Evolutionary conservation across 2,113 vertebrate genomes (phyloP).

Genomic region (Tachysurus vachellii): DNA sequence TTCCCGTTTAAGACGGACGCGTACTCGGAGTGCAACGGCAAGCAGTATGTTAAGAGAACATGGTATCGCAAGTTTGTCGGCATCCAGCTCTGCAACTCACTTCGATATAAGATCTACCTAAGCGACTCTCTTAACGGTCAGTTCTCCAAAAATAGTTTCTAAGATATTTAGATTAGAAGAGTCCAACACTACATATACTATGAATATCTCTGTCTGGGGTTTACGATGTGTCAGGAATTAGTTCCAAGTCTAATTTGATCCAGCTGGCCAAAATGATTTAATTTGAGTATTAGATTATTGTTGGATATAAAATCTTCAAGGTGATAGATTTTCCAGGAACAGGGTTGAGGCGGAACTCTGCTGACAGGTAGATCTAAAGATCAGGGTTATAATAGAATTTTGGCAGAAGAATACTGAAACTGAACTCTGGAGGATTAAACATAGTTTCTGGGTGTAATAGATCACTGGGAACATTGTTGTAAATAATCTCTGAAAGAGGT

Average conservation of each 20-base stretch:
- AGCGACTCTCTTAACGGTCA: slow-evolving; percentile 90
- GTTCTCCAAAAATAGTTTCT: slow-evolving; percentile 30
- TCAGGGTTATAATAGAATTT: not conserved
- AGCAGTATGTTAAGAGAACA: slow-evolving; percentile 92
- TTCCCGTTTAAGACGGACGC: slow-evolving; percentile 87
- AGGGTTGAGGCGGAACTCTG: not conserved
- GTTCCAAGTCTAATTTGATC: not conserved
- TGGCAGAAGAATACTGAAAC: not conserved
- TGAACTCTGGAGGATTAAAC: not conserved
- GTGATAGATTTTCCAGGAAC: not conserved
- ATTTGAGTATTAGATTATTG: not conserved
- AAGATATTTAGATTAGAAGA: not conserved
- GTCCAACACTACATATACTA: not conserved
- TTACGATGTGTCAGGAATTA: not conserved
- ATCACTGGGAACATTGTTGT: not conserved
- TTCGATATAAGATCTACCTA: slow-evolving; percentile 97
- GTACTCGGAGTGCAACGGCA: slow-evolving; percentile 91
- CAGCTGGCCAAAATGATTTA: not conserved
- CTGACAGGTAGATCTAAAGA: not conserved
- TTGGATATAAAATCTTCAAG: not conserved
- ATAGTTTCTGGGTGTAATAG: not conserved
- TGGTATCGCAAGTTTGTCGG: slow-evolving; percentile 99
- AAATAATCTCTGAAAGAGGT: not conserved
- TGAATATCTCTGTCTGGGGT: not conserved
- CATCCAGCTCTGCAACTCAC: slow-evolving; percentile 93